Evolutionary conservation across 2,113 vertebrate species (phyloP).

Genomic region (Vombatus ursinus): DNA sequence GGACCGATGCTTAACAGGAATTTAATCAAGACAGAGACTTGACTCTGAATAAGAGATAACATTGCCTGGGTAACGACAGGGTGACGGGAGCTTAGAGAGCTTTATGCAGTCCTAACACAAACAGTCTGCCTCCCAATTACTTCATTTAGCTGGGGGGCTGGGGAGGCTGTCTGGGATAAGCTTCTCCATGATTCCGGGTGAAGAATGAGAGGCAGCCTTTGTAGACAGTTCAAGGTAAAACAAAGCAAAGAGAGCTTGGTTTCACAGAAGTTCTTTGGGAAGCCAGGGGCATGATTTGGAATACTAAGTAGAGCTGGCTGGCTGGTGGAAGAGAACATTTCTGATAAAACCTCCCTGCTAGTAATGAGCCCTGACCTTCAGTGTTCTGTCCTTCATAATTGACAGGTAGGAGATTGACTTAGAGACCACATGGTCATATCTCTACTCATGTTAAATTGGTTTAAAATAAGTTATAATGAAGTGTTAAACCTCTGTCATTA

Average conservation of each 20-base stretch:
- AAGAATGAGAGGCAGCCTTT: not conserved
- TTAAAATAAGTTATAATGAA: not conserved
- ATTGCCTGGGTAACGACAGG: not conserved
- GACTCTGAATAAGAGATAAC: not conserved
- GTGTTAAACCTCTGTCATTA: not conserved
- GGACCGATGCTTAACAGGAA: not conserved
- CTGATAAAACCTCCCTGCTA: not conserved
- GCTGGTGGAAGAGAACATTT: not conserved
- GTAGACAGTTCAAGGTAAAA: not conserved
- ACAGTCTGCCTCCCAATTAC: not conserved
- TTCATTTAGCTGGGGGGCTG: not conserved
- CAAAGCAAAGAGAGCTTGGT: not conserved
- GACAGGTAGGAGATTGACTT: not conserved
- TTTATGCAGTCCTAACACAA: not conserved
- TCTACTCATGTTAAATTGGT: not conserved
- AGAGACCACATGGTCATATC: not conserved
- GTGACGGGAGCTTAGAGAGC: not conserved
- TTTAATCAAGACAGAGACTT: not conserved
- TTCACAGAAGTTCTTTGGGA: not conserved
- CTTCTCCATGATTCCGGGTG: not conserved
- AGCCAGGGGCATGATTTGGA: not conserved
- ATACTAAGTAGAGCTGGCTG: not conserved
- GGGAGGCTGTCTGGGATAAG: not conserved
- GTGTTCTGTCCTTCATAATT: not conserved
- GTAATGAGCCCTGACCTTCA: not conserved